Conservation (phyloP, 2,797 vertebrate species). For the Stomatorhinus walkeri region DNA sequence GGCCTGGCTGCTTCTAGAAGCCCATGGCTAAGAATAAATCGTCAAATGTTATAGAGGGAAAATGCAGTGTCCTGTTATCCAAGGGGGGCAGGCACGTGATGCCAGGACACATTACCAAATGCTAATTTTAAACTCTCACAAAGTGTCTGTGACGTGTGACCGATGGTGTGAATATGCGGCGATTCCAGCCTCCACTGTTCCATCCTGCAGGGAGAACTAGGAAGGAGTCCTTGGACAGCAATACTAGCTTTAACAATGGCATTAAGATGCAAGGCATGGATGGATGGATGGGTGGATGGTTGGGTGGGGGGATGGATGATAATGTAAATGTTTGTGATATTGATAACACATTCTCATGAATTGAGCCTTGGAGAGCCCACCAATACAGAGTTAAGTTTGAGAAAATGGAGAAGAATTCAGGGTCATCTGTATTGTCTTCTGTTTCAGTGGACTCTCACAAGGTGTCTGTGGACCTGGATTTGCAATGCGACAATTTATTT, state of each 20-base stretch:
- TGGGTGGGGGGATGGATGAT: neutral
- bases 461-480: neutral
- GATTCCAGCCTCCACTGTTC: neutral
- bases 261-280: neutral
- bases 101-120: neutral
- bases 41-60: neutral
- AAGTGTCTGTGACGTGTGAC: neutral
- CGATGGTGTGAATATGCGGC: neutral
- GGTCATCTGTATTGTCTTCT: neutral
- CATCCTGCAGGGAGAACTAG: neutral
- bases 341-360: neutral
- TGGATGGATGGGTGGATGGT: neutral
- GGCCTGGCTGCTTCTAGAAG: neutral
- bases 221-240: neutral
- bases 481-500: neutral
- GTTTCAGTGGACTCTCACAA: too few species aligned
- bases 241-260: neutral
- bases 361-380: neutral
- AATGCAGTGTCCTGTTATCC: neutral
- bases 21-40: constrained; percentile 15
- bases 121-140: constrained; percentile 12
- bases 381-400: neutral
- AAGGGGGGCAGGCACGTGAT: neutral
- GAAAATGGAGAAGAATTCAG: neutral
- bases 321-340: neutral